Evolutionary conservation across 2,113 vertebrate genomes (phyloP).

Genomic region (Amphiprion ocellaris): DNA sequence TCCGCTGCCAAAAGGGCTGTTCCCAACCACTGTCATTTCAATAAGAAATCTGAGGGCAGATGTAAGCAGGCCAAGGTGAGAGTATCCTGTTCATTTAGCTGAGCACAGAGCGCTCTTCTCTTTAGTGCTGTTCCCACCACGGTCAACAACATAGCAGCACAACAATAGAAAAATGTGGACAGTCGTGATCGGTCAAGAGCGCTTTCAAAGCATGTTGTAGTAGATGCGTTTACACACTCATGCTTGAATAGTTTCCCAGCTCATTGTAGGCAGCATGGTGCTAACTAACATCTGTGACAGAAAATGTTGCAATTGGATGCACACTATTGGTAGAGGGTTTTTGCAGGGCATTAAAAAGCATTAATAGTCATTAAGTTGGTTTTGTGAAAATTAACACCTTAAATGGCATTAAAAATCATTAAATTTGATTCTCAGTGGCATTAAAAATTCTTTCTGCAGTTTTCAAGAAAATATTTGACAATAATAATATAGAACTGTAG

Average conservation of each 20-base stretch:
- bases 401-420: too few relatives aligned
- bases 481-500: too few relatives aligned
- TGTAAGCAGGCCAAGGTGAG: conserved; percentile 68
- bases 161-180: conserved; percentile 32
- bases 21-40: conserved; percentile 45
- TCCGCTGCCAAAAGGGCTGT: conserved; percentile 54
- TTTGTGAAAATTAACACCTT: too few relatives aligned
- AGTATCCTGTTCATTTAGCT: conserved; percentile 38
- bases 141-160: conserved; percentile 39
- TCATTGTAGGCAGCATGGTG: background rate
- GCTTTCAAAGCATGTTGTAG: conserved; percentile 14
- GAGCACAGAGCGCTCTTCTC: conserved; percentile 33
- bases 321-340: too few relatives aligned
- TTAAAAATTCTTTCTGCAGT: too few relatives aligned
- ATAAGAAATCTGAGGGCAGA: conserved; percentile 52
- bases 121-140: conserved; percentile 39
- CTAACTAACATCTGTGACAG: background rate
- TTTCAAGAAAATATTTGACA: too few relatives aligned
- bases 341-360: too few relatives aligned
- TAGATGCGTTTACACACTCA: conserved; percentile 23
- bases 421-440: too few relatives aligned
- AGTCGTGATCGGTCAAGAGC: conserved; percentile 55
- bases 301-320: too few relatives aligned
- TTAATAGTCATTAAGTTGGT: too few relatives aligned
- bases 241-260: background rate